Evolutionary conservation across 1,140 invertebrate genomes (phyloP).

Genomic region (Spodoptera litura): DNA sequence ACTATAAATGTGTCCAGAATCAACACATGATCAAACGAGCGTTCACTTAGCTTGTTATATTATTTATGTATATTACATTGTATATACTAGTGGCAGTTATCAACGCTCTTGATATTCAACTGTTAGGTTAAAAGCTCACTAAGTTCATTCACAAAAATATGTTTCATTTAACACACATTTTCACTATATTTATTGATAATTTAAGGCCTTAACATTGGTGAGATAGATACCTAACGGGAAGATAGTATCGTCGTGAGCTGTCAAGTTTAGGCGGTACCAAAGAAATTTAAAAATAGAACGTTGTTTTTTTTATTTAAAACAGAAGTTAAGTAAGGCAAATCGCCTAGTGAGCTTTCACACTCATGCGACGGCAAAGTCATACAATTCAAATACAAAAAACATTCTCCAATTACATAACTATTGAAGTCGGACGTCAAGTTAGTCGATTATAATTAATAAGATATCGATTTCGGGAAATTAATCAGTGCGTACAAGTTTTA

Average conservation of each 20-base stretch:
- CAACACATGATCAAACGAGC: slow-evolving; percentile 62
- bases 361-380: slow-evolving; percentile 46
- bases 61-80: slow-evolving; percentile 78
- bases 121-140: slow-evolving; percentile 48
- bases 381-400: slow-evolving; percentile 37
- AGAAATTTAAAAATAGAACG: background rate
- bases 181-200: background rate
- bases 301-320: slow-evolving; percentile 1
- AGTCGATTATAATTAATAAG: slow-evolving; percentile 37
- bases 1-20: slow-evolving; percentile 41
- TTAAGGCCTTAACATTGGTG: slow-evolving; percentile 15
- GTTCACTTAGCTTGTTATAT: slow-evolving; percentile 69
- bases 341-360: slow-evolving; percentile 39
- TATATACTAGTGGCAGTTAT: slow-evolving; percentile 84
- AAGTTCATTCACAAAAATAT: slow-evolving; percentile 24
- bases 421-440: slow-evolving; percentile 60
- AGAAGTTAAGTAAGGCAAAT: background rate
- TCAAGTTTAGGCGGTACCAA: slow-evolving; percentile 19
- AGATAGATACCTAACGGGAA: background rate
- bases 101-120: slow-evolving; percentile 73
- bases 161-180: slow-evolving; percentile 14
- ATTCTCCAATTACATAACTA: slow-evolving; percentile 50
- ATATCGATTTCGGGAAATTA: slow-evolving; percentile 42
- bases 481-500: slow-evolving; percentile 31
- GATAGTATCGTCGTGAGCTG: slow-evolving; percentile 2